A percentile compares a stretch with the other conserved stretches of the same genome.
These are phyloP conservation scores for Globodera rostochiensis DNA, from an alignment of 1,140 invertebrate species.

Conservation along the genomic window DNA sequence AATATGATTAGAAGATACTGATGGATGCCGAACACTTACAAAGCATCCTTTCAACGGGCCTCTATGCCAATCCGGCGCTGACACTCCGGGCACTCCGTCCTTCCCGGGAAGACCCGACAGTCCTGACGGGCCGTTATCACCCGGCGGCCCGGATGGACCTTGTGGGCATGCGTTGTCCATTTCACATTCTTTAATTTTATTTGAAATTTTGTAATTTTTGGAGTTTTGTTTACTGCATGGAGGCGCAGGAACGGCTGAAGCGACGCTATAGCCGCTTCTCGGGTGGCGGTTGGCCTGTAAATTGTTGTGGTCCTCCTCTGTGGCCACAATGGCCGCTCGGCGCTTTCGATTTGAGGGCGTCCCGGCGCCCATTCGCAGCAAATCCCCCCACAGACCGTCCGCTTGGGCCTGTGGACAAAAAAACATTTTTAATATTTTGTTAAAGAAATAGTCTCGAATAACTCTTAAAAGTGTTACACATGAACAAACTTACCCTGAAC, in stretches of 20 bases:
- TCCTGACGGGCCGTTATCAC: conserved; percentile 12
- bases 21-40: background rate
- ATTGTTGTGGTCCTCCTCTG: conserved; percentile 25
- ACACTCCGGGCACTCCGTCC: conserved; percentile 8
- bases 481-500: conserved; percentile 45
- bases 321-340: conserved; percentile 39
- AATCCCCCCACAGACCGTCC: conserved; percentile 45
- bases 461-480: background rate
- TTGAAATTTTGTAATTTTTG: background rate
- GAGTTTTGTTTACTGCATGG: background rate
- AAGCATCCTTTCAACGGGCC: conserved; percentile 30
- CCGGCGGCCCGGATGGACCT: conserved; percentile 22
- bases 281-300: background rate
- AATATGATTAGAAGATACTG: background rate
- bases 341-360: conserved; percentile 42
- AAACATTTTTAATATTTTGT: no score
- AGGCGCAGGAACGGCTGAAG: conserved; percentile 1
- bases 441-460: no score
- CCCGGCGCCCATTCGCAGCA: conserved; percentile 45
- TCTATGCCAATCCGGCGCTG: conserved; percentile 30
- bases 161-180: conserved; percentile 22
- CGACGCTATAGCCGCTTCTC: background rate
- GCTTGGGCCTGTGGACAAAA: conserved; percentile 34
- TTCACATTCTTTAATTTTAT: conserved; percentile 5
- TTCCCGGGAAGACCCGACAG: conserved; percentile 19